These are phyloP conservation scores for Platerodrilus igneus DNA, from an alignment of 2,888 invertebrate species.

Conservation along the genomic window DNA sequence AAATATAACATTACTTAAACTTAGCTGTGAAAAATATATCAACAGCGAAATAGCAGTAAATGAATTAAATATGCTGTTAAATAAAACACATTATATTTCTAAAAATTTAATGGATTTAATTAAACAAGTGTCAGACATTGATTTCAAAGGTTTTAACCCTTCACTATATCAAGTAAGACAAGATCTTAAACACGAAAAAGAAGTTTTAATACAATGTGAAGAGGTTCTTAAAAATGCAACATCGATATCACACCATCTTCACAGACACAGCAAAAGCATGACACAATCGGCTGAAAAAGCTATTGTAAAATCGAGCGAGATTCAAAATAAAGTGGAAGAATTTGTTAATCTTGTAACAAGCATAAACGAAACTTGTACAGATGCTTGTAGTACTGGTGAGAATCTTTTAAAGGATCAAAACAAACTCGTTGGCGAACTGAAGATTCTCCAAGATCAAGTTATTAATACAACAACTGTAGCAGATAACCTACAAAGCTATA, in stretches of 20 bases:
- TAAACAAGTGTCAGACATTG: neutral
- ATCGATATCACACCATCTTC: constrained; percentile 70
- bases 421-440: constrained; percentile 1
- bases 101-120: neutral
- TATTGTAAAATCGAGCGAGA: constrained; percentile 67
- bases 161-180: neutral
- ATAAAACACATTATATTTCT: constrained; percentile 4
- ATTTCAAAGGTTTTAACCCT: neutral
- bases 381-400: constrained; percentile 9
- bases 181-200: constrained; percentile 40
- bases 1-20: constrained; percentile 8
- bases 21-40: neutral
- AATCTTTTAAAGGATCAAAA: constrained; percentile 6
- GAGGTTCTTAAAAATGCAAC: constrained; percentile 70
- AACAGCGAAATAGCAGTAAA: neutral
- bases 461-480: constrained; percentile 1
- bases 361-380: constrained; percentile 5
- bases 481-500: neutral
- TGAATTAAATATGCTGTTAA: constrained; percentile 2
- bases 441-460: constrained; percentile 3
- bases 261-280: constrained; percentile 84
- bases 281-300: constrained; percentile 81
- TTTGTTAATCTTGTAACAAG: neutral
- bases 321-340: constrained; percentile 61
- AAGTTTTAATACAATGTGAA: constrained; percentile 72